Evolutionary conservation across 1,140 invertebrate genomes (phyloP).

Genomic region (Euura lappo): DNA sequence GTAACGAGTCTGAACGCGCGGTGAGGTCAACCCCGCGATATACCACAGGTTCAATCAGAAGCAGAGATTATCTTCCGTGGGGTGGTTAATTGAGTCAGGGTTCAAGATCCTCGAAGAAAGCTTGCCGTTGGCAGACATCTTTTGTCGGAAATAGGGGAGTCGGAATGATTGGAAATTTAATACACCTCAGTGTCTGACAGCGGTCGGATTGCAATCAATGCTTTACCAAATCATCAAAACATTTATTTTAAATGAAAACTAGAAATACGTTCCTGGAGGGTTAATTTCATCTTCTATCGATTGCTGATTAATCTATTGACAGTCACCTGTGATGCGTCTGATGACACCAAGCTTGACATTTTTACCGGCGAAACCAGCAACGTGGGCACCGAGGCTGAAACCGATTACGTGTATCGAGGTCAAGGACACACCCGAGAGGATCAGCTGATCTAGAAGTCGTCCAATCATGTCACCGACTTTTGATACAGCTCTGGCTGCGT

Average conservation of each 20-base stretch:
- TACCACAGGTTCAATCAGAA: neutral
- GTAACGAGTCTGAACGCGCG: neutral
- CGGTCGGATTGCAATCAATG: too few relatives aligned
- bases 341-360: constrained; percentile 31
- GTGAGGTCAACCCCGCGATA: neutral
- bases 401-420: constrained; percentile 38
- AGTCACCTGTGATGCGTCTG: constrained; percentile 35
- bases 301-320: too few relatives aligned
- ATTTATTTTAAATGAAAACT: too few relatives aligned
- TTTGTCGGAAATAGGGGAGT: neutral
- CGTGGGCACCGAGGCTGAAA: constrained; percentile 45
- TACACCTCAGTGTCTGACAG: neutral
- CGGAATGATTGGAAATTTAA: constrained; percentile 1
- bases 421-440: constrained; percentile 21
- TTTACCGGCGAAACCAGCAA: constrained; percentile 36
- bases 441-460: constrained; percentile 33
- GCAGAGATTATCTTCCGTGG: neutral
- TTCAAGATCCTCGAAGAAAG: neutral
- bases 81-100: neutral
- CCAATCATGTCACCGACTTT: constrained; percentile 14
- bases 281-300: too few relatives aligned
- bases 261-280: too few relatives aligned
- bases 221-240: too few relatives aligned
- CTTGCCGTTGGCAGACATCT: neutral
- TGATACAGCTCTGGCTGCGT: constrained; percentile 11